Evolutionary conservation across 2,888 invertebrate genomes (phyloP), one percentile per base, ranked within the genome.

Genomic region (Pseudococcus longispinus): DNA sequence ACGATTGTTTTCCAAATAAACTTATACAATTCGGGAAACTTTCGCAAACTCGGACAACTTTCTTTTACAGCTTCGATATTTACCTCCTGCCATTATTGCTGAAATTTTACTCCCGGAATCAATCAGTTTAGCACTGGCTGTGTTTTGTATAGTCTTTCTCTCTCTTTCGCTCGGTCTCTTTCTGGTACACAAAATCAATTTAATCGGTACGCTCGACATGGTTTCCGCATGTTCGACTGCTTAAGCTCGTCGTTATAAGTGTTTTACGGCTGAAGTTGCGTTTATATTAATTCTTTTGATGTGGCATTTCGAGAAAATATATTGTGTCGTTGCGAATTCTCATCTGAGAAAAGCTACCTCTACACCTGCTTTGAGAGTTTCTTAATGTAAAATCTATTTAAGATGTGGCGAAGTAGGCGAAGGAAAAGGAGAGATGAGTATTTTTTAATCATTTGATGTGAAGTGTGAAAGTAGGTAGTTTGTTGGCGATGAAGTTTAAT

Each of bases 1-100:
- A 80, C 32, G 42, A 80, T 80, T 80, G 77, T 42, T 80, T 80
- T 42, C 42, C 37, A 80, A 80, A 80, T 80, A 42, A 80, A 80
- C 77, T 80, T 80, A 80, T 80, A 80, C 42, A 42, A 80, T 80
- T 80, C n/a, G 77, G 42, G 8, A 42, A 80, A 42, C 37, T 80
- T 80, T 80, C 9, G 42, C 23, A 42, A 80, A 80, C 20, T 20
- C 23, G 77, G 77, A 80, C 20, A 80, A 80, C 77, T 80, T 80
- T 42, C 70, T 70, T 70, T 70, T 70, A 20, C 37, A 20, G 77
- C 42, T 80, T 37, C 32, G 11, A 80, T 42, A 80, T 80, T 80
- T 80, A 80, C 77, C 77, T 80, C 77, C 77, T 42, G 42, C 77
- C 77, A 42, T 80, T 70, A 29, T 70, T 29, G 29, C 29, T 70